These are phyloP conservation scores for Barbus barbus DNA, from an alignment of 2,113 vertebrate genomes.

Conservation along the genomic window DNA sequence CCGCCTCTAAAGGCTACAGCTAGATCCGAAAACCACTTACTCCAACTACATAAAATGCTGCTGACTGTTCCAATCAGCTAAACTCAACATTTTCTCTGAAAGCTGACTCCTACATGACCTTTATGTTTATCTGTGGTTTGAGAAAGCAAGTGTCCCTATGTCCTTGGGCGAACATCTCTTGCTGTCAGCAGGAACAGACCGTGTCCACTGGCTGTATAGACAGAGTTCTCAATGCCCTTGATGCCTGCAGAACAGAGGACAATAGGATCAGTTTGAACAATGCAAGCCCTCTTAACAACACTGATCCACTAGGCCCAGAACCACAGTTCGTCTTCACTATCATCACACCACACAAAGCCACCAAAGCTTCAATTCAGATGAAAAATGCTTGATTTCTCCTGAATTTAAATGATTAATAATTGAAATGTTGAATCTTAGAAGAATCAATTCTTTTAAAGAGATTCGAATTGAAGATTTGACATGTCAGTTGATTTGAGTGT, in stretches of 20 bases:
- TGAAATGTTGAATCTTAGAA: too few species aligned
- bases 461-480: too few species aligned
- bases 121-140: background rate
- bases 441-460: too few species aligned
- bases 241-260: conserved; percentile 43
- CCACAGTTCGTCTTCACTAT: background rate
- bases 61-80: background rate
- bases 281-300: conserved; percentile 24
- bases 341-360: background rate
- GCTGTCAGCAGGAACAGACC: conserved; percentile 28
- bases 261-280: conserved; percentile 37
- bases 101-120: conserved; percentile 1
- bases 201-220: conserved; percentile 21
- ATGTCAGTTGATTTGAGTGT: too few species aligned
- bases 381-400: too few species aligned
- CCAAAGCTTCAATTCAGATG: too few species aligned
- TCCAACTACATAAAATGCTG: conserved; percentile 9
- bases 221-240: conserved; percentile 48
- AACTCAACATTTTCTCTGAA: background rate
- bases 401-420: too few species aligned
- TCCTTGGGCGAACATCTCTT: conserved; percentile 18
- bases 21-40: conserved; percentile 3
- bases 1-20: background rate
- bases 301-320: conserved; percentile 31
- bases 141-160: conserved; percentile 5